Conservation (phyloP, 2,113 vertebrate genomes). For the Tachycineta bicolor region DNA sequence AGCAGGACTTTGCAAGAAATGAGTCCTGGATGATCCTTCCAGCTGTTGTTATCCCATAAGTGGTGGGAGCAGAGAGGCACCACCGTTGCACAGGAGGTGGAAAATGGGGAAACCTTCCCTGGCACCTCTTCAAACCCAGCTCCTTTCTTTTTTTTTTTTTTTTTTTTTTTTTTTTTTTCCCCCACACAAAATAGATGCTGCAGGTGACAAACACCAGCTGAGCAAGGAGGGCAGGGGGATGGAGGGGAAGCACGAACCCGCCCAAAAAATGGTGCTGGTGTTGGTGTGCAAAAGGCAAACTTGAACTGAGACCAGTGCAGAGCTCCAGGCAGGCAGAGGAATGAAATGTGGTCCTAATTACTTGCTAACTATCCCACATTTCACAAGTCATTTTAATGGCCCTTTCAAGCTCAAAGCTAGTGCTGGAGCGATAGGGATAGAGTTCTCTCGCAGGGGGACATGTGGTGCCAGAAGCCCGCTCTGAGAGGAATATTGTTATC, state of each 20-base stretch:
- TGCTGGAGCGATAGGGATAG: background rate
- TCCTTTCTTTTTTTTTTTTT: fast-evolving
- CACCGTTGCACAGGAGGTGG: background rate
- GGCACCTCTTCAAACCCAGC: background rate
- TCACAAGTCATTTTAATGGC: slow-evolving; percentile 53
- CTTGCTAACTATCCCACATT: slow-evolving; percentile 42
- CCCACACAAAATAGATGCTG: background rate
- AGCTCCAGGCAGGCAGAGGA: background rate
- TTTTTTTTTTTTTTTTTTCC: background rate
- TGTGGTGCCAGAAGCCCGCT: slow-evolving; percentile 20
- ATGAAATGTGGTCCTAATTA: slow-evolving; percentile 63
- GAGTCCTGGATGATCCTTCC: background rate
- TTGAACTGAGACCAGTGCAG: background rate
- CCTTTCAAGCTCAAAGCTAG: slow-evolving; percentile 29
- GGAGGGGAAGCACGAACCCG: background rate
- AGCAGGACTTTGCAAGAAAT: background rate
- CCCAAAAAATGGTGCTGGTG: fast-evolving
- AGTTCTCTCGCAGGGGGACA: background rate
- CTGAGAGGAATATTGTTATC: slow-evolving; percentile 46
- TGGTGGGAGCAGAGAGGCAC: background rate
- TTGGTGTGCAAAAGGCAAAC: background rate
- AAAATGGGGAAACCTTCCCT: background rate
- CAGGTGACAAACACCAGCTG: background rate
- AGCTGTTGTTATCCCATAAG: background rate
- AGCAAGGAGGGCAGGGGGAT: background rate